Evolutionary conservation across 2,888 invertebrate genomes (phyloP).

Genomic region (Stenoptilia bipunctidactyla): DNA sequence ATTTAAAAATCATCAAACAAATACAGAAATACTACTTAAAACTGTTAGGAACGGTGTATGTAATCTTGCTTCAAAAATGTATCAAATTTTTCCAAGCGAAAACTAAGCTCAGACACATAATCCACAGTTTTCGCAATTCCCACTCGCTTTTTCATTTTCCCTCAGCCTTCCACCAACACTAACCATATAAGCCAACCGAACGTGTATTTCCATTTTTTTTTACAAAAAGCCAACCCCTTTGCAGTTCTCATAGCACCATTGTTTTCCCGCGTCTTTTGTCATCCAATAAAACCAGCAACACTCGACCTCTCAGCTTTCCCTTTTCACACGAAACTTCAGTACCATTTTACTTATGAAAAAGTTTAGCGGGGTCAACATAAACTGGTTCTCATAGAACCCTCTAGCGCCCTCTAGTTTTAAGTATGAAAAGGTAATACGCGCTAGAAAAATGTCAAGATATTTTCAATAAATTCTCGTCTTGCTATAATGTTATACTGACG

Average conservation of each 20-base stretch:
- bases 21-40: too few relatives aligned
- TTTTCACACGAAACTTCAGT: neutral
- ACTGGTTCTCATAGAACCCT: neutral
- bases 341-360: neutral
- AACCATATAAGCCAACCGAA: neutral
- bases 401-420: conserved; percentile 13
- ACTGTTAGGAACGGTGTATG: too few relatives aligned
- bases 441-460: conserved; percentile 30
- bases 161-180: neutral
- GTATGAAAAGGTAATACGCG: neutral
- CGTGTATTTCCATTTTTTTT: neutral
- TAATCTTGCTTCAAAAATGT: too few relatives aligned
- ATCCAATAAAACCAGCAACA: conserved; percentile 23
- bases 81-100: too few relatives aligned
- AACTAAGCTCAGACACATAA: too few relatives aligned
- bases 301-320: conserved; percentile 19
- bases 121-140: too few relatives aligned
- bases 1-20: too few relatives aligned
- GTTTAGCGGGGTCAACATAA: neutral
- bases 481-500: too few relatives aligned
- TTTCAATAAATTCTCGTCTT: conserved; percentile 38
- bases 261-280: conserved; percentile 46
- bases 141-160: neutral
- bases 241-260: conserved; percentile 25
- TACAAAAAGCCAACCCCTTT: neutral